A percentile compares a stretch with the other conserved stretches of the same genome.
Evolutionary conservation across 2,113 vertebrate genomes (phyloP).

Genomic region (Morone chrysops): DNA sequence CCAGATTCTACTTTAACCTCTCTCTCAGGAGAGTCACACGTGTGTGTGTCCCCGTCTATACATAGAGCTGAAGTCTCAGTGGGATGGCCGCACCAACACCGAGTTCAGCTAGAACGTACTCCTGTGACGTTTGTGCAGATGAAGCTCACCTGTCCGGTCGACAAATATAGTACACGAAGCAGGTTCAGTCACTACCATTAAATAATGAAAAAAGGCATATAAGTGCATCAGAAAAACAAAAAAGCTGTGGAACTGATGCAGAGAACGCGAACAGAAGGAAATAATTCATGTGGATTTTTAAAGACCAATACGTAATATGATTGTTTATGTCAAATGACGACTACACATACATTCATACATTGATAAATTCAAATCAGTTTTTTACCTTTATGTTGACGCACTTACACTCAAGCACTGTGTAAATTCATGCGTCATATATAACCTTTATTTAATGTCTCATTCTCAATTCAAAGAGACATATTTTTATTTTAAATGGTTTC

Average conservation of each 20-base stretch:
- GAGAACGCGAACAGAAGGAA: neutral
- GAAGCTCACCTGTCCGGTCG: slow-evolving; percentile 45
- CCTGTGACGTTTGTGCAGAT: slow-evolving; percentile 24
- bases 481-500: neutral
- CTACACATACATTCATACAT: neutral
- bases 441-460: neutral
- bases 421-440: neutral
- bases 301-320: neutral
- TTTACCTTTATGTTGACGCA: neutral
- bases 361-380: neutral
- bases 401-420: neutral
- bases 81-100: slow-evolving; percentile 23
- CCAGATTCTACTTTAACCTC: slow-evolving; percentile 59
- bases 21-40: slow-evolving; percentile 67
- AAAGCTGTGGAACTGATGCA: neutral
- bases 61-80: slow-evolving; percentile 61
- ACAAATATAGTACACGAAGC: slow-evolving; percentile 18
- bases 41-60: slow-evolving; percentile 64
- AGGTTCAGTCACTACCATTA: neutral
- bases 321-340: neutral
- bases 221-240: neutral
- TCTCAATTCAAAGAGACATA: neutral
- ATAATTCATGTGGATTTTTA: neutral
- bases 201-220: neutral
- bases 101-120: slow-evolving; percentile 35